Base-by-base conservation (phyloP, 2,113 vertebrate genomes). In the Dolichallabes microphthalmus region DNA sequence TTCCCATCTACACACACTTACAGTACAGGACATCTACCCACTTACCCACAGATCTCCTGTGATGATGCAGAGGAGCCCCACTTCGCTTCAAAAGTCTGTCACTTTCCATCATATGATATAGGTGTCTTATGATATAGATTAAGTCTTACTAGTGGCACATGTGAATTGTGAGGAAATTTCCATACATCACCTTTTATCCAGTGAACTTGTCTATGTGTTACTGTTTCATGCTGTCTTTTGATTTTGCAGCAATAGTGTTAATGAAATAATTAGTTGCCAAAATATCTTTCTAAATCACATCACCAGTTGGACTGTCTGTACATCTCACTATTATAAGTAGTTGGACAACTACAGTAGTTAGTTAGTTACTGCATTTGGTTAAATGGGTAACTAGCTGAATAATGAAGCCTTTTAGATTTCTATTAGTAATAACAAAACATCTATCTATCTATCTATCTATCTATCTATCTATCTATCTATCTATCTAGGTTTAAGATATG, bases 121-220 rank as follows among this genome's bases (percentile, higher is more conserved):
- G 82, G 91, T 94, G 93, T 93, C 90, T 87, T 82, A 88, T n/a
- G n/a, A n/a, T n/a, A n/a, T n/a, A n/a, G 90, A 93, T 92, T 88
- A 61, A 61, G 87, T 89, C 78, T 89, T 87, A 92, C 93, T 92
- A 89, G 92, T 93, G 86, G 84, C 90, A 83, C 85, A 91, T 91
- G 90, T 86, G 12, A 89, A 89, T 91, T 88, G 45, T 63, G 76
- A 74, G 73, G 20, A 87, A 87, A 89, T 84, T 77, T 89, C 87
- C 87, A 45, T 85, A 87, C 88, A 90, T 85, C 85, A 82, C 84
- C 77, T 77, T 78, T 76, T 86, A 87, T 81, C 39, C 32, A 87
- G 81, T 63, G 58, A 74, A 22, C 86, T 32, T 45, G 52, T 27
- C 19, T 32, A 9, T 53, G 58, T 75, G n/a, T 64, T 64, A 81